Base-by-base conservation (phyloP, 2,797 vertebrate genomes). In the Semaprochilodus insignis region DNA sequence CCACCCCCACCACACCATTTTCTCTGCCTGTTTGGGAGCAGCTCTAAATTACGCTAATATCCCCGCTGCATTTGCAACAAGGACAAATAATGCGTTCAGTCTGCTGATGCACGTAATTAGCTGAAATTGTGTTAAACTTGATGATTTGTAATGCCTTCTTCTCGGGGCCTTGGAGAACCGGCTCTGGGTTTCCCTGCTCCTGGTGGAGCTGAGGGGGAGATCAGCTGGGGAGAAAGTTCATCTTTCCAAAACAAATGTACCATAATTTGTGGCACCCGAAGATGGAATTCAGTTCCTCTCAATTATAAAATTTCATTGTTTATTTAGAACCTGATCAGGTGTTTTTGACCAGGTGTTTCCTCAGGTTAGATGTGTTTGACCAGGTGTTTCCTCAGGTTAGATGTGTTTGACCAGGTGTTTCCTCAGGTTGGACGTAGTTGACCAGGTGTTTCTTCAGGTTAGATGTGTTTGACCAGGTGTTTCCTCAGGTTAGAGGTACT, bases 21-120 rank as follows among this genome's bases (percentile, higher is more conserved):
- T 57, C 25, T 6, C 14, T 2, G 55, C 59, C 74, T 83, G 54
- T 48, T 82, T 82, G 59, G 67, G 44, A 77, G 74, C 73, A 31
- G 74, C 77, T 87, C 66, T 54, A 85, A 81, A 80, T 78, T 71
- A 73, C 81, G 31, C 48, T 84, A 78, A 83, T 81, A 60, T 85
- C 72, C 59, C 27, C 11, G 36, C 76, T 84, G 87, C 76, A 59
- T 19, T 81, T 63, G 23, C 70, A 80, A 72, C 60, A 66, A 44
- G 54, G 74, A 54, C 59, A 75, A 83, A 81, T 83, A 78, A 81
- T 74, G 80, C 52, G 59, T 81, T 86, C 73, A 63, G 57, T 62
- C 51, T 60, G 71, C 48, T 84, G 84, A 88, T 80, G 78, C 84
- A 67, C 44, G 73, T 85, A 85, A 87, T 88, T 87, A 83, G 76